Conservation (phyloP, 2,797 vertebrate genomes). For the Anguilla anguilla region DNA sequence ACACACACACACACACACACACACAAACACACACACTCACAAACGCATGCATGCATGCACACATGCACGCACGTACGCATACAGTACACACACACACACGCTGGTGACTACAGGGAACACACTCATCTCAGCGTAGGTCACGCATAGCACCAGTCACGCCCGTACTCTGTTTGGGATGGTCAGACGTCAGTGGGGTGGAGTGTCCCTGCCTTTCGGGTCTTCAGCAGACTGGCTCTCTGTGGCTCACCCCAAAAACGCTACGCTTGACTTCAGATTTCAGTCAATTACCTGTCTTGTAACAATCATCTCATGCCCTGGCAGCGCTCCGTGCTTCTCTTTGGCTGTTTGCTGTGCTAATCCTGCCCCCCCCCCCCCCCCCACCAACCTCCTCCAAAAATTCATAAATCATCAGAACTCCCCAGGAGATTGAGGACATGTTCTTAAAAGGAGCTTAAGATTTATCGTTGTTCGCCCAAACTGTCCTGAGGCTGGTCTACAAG, state of each 20-base stretch:
- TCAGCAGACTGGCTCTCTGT: neutral
- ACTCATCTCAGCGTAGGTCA: conserved; percentile 15
- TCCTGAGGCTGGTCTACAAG: conserved; percentile 42
- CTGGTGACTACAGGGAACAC: neutral
- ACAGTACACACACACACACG: neutral
- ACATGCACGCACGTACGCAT: neutral
- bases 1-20: conserved; percentile 25
- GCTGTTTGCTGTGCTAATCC: neutral
- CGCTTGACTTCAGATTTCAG: neutral
- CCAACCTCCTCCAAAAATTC: conserved; percentile 57
- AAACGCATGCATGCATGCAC: neutral
- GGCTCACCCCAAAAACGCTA: neutral
- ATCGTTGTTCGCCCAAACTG: conserved; percentile 40
- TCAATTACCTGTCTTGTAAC: neutral
- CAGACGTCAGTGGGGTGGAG: neutral
- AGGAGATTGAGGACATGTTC: conserved; percentile 66
- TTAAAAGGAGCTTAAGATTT: conserved; percentile 60
- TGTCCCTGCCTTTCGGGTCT: neutral
- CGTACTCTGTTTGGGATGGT: neutral
- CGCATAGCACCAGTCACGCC: conserved; percentile 32
- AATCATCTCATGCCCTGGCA: neutral
- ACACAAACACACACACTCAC: neutral
- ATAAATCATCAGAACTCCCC: conserved; percentile 66
- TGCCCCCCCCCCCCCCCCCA: conserved; percentile 20
- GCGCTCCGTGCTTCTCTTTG: neutral